These are phyloP conservation scores for Cyanoliseus patagonus DNA, from an alignment of 2,113 vertebrate genomes.

Conservation along the genomic window DNA sequence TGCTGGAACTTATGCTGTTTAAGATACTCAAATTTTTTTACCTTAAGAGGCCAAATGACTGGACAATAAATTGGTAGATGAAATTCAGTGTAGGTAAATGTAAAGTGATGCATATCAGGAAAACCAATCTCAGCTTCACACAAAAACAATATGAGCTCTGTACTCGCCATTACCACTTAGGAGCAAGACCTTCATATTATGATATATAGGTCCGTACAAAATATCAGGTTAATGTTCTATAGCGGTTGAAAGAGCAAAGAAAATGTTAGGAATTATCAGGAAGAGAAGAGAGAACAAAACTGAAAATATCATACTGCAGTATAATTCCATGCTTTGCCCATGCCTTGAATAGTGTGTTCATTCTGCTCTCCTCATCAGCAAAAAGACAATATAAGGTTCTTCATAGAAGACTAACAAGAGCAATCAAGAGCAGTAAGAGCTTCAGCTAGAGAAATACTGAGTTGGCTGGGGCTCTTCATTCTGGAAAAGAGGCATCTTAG, in stretches of 20 bases:
- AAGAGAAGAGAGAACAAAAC: not conserved
- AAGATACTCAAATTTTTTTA: not conserved
- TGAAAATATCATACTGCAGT: not conserved
- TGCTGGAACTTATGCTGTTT: not conserved
- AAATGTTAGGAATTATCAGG: not conserved
- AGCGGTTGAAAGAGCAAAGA: not conserved
- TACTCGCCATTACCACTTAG: not conserved
- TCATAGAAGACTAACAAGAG: not conserved
- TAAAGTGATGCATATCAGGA: not conserved
- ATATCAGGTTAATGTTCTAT: not conserved
- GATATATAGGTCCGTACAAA: not conserved
- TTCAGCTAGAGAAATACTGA: not conserved
- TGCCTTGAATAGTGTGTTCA: not conserved
- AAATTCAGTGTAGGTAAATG: not conserved
- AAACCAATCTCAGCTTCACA: not conserved
- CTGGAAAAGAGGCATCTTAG: not conserved
- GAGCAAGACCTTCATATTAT: not conserved
- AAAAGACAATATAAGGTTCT: not conserved
- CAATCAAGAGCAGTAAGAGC: not conserved
- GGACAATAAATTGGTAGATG: not conserved
- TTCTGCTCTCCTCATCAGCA: not conserved
- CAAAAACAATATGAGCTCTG: not conserved
- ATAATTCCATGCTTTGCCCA: not conserved
- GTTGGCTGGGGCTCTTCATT: not conserved
- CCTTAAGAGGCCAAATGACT: not conserved